phyloP scores from a whole-genome alignment of 2,113 vertebrate genomes.

The Cacatua alba region DNA sequence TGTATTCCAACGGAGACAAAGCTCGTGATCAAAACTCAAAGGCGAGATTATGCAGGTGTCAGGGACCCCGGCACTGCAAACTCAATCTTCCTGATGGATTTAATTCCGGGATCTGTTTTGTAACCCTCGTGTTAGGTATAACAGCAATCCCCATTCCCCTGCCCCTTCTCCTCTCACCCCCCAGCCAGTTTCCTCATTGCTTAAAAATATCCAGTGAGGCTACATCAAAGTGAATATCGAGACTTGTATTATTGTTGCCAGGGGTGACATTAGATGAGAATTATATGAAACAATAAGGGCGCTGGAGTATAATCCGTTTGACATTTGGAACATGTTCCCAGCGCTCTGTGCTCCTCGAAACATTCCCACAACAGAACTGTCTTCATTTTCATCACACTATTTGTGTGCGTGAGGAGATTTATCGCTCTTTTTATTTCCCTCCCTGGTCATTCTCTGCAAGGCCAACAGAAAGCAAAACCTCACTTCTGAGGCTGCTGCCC shows the following conservation, averaged over 20 bases:
- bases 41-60: neutral
- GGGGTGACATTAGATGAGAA: slow-evolving; percentile 59
- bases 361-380: neutral
- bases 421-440: neutral
- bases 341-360: neutral
- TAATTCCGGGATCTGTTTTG: neutral
- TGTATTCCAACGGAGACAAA: neutral
- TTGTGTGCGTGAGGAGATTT: neutral
- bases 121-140: neutral
- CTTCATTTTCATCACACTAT: neutral
- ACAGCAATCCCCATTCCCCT: neutral
- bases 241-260: slow-evolving; percentile 45
- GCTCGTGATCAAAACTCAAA: neutral
- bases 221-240: slow-evolving; percentile 26
- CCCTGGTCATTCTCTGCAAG: neutral
- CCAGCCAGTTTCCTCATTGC: slow-evolving; percentile 21
- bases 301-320: slow-evolving; percentile 47
- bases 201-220: neutral
- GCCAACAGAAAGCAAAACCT: neutral
- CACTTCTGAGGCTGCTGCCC: neutral
- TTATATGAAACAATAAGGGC: slow-evolving; percentile 48
- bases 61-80: neutral
- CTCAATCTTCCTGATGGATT: slow-evolving; percentile 11
- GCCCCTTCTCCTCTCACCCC: neutral
- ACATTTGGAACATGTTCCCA: slow-evolving; percentile 40